Conservation (phyloP, 2,113 vertebrate species). For the Pachypanchax playfairii region DNA sequence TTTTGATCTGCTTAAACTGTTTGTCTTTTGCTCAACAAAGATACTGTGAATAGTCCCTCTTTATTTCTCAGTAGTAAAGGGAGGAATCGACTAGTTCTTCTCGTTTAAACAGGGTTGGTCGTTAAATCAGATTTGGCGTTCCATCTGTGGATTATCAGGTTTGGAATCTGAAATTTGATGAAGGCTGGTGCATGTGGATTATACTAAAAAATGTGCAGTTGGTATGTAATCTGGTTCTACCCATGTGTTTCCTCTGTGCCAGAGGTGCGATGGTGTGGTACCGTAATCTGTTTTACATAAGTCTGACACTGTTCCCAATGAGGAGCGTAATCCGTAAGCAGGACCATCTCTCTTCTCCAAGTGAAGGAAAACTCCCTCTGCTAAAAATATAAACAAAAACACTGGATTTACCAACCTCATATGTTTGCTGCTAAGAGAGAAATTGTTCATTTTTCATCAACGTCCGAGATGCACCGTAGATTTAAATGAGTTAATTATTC, state of each 20-base stretch:
- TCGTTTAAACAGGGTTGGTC: too few relatives aligned
- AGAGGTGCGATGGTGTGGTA: slow-evolving; percentile 36
- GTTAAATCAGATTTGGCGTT: too few relatives aligned
- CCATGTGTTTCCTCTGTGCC: slow-evolving; percentile 1
- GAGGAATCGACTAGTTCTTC: too few relatives aligned
- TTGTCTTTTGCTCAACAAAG: neutral
- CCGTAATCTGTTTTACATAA: slow-evolving; percentile 67
- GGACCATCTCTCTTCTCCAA: slow-evolving; percentile 18
- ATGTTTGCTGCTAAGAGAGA: neutral
- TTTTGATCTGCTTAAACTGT: neutral
- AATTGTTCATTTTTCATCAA: too few relatives aligned
- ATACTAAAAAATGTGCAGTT: neutral
- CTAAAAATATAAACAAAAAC: neutral
- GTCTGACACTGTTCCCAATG: slow-evolving; percentile 33
- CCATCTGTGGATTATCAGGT: neutral
- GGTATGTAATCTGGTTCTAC: neutral
- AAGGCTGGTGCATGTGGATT: neutral
- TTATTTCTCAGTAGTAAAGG: neutral
- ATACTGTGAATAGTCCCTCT: neutral
- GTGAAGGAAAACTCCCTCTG: slow-evolving; percentile 12
- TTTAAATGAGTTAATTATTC: too few relatives aligned
- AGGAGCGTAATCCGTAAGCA: slow-evolving; percentile 49
- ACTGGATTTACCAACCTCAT: neutral
- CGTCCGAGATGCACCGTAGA: neutral
- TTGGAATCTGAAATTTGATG: slow-evolving; percentile 2